These are phyloP conservation scores for Opisthocomus hoazin DNA, from an alignment of 2,113 vertebrate species.

Conservation along the genomic window DNA sequence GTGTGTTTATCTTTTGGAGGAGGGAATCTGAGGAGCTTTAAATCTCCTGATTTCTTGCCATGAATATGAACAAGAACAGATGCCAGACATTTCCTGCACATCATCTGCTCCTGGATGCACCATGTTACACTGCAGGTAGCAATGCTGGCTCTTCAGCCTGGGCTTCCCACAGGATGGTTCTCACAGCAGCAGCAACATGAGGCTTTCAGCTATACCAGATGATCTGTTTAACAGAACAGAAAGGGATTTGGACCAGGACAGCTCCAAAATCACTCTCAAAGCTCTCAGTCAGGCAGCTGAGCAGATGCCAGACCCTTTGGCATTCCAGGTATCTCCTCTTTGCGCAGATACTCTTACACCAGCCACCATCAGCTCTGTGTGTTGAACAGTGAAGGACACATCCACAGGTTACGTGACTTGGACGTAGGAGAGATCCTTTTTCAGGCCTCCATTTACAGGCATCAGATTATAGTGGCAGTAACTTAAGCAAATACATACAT, in stretches of 20 bases:
- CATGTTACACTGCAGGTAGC: fast-evolving
- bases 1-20: background rate
- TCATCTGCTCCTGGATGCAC: background rate
- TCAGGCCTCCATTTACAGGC: background rate
- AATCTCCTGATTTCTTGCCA: background rate
- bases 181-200: background rate
- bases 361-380: background rate
- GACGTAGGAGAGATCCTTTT: background rate
- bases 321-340: background rate
- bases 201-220: background rate
- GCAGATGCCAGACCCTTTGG: background rate
- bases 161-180: background rate
- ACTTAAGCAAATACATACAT: background rate
- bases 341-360: background rate
- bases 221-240: background rate
- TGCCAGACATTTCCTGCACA: background rate
- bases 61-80: background rate
- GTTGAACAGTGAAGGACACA: background rate
- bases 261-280: background rate
- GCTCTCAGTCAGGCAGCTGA: background rate
- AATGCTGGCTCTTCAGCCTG: background rate
- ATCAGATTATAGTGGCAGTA: background rate
- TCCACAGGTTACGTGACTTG: background rate
- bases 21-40: background rate
- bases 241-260: background rate